Evolutionary conservation across 1,140 invertebrate genomes (phyloP).

Genomic region (Drosophila virilis): DNA sequence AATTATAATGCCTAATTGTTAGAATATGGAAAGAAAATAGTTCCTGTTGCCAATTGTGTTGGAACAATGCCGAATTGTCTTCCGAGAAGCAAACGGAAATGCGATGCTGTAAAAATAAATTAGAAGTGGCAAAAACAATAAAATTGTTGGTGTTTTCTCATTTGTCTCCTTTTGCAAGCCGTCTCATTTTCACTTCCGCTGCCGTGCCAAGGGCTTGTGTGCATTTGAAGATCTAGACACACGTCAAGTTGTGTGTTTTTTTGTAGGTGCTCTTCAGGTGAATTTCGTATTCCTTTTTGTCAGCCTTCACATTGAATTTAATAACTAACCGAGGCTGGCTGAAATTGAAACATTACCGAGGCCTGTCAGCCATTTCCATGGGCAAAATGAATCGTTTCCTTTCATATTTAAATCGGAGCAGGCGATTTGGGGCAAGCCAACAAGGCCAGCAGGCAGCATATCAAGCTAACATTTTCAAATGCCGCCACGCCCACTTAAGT

Average conservation of each 20-base stretch:
- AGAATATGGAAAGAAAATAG: conserved; percentile 10
- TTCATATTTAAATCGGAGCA: conserved; percentile 54
- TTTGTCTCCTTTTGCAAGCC: conserved; percentile 55
- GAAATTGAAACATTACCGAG: conserved; percentile 68
- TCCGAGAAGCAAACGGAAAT: conserved; percentile 66
- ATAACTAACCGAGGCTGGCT: conserved; percentile 19
- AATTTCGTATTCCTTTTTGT: conserved; percentile 5
- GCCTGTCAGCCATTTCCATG: conserved; percentile 62
- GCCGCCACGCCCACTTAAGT: conserved; percentile 69
- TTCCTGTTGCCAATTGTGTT: conserved; percentile 46
- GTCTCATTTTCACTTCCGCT: conserved; percentile 71
- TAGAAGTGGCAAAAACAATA: conserved; percentile 42
- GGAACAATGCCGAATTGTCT: conserved; percentile 50
- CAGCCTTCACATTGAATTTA: conserved; percentile 40
- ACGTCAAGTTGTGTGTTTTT: conserved; percentile 2
- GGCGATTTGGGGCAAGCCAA: conserved; percentile 14
- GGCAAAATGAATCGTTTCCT: conserved; percentile 72
- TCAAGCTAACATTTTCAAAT: conserved; percentile 68
- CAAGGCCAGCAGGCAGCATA: conserved; percentile 12
- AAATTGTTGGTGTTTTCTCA: conserved; percentile 36
- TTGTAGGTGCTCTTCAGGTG: conserved; percentile 42
- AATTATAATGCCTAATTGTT: conserved; percentile 3
- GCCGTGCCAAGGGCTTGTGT: background rate
- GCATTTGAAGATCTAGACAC: conserved; percentile 1
- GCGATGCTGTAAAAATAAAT: conserved; percentile 62